phyloP scores from a whole-genome alignment of 2,113 vertebrate genomes.

The Oreochromis aureus region DNA sequence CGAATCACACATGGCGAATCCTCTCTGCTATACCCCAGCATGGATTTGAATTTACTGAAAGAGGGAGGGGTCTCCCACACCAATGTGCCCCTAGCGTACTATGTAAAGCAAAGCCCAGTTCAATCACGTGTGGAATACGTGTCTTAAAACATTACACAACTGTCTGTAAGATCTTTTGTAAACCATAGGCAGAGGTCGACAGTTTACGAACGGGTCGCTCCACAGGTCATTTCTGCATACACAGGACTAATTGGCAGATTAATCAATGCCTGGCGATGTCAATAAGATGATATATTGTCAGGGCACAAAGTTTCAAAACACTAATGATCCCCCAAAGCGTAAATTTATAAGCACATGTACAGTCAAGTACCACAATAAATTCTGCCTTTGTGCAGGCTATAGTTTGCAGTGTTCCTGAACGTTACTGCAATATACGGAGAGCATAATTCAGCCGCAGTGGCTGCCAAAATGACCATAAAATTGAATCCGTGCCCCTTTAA shows the following conservation, averaged over 20 bases:
- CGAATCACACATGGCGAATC: constrained; percentile 33
- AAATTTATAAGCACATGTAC: background rate
- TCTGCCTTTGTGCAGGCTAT: background rate
- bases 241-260: background rate
- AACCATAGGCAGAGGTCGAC: background rate
- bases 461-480: background rate
- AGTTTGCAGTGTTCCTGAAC: background rate
- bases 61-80: constrained; percentile 47
- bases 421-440: background rate
- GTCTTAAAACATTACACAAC: constrained; percentile 26
- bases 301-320: background rate
- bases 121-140: constrained; percentile 16
- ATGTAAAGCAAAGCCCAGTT: background rate
- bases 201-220: background rate
- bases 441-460: background rate
- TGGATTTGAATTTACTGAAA: constrained; percentile 14
- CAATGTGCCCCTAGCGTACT: constrained; percentile 16
- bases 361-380: background rate
- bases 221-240: background rate
- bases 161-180: background rate
- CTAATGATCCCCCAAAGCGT: background rate
- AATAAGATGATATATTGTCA: background rate
- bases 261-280: background rate
- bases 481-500: background rate
- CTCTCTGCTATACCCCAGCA: constrained; percentile 3